Evolutionary conservation across 1,140 invertebrate genomes (phyloP).

Genomic region (Telenomus remus): DNA sequence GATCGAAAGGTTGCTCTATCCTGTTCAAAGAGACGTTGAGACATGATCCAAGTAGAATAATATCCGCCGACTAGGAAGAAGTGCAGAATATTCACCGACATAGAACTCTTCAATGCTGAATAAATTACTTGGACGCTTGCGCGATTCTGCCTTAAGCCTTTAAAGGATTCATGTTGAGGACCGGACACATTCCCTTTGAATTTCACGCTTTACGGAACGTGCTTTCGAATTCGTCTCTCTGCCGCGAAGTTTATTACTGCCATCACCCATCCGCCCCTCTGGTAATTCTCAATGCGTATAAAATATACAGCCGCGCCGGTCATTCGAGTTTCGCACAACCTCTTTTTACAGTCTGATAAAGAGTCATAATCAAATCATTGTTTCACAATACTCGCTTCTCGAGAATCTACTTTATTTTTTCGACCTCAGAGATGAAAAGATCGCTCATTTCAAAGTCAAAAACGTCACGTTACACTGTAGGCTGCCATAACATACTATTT

Average conservation of each 20-base stretch:
- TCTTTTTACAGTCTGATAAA: too few species aligned
- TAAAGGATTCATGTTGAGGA: conserved; percentile 65
- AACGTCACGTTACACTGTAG: too few species aligned
- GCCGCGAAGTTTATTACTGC: conserved; percentile 50
- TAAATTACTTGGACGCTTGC: conserved; percentile 61
- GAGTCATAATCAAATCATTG: too few species aligned
- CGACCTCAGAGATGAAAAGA: too few species aligned
- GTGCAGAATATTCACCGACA: conserved; percentile 51
- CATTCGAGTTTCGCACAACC: conserved; percentile 26
- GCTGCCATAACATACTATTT: too few species aligned
- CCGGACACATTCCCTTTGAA: conserved; percentile 70
- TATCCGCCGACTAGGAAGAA: conserved; percentile 10
- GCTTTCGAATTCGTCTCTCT: conserved; percentile 53
- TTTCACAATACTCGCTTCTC: too few species aligned
- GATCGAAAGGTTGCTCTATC: too few species aligned
- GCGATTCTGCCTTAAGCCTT: conserved; percentile 53
- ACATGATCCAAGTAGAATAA: too few species aligned
- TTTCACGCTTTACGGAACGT: conserved; percentile 65
- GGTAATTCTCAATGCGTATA: conserved; percentile 48
- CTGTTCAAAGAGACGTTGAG: too few species aligned
- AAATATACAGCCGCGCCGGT: conserved; percentile 52
- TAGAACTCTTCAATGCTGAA: conserved; percentile 60
- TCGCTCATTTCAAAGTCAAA: too few species aligned
- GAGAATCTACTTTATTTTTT: too few species aligned
- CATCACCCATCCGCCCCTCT: conserved; percentile 39